These are phyloP conservation scores for Lysiphlebus fabarum DNA, from an alignment of 1,140 invertebrate genomes.

Conservation along the genomic window DNA sequence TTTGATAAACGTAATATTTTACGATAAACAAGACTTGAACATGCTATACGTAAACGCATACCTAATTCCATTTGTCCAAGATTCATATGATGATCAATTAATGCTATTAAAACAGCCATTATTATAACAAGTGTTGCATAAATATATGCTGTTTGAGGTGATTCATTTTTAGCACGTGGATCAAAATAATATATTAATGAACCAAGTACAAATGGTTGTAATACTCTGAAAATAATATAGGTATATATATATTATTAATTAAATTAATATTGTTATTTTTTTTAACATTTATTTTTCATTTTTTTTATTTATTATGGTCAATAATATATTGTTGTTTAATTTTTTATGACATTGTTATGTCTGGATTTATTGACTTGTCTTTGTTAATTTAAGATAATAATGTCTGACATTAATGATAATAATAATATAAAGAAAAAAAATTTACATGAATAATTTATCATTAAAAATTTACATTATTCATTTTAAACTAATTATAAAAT, in stretches of 20 bases:
- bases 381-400: no score
- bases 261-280: constrained; percentile 3
- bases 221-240: constrained; percentile 43
- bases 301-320: not conserved
- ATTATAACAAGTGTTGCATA: constrained; percentile 52
- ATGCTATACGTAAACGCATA: constrained; percentile 57
- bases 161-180: constrained; percentile 29
- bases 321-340: no score
- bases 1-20: constrained; percentile 54
- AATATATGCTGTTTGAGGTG: constrained; percentile 47
- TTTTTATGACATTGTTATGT: no score
- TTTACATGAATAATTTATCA: not conserved
- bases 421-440: no score
- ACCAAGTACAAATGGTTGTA: constrained; percentile 47
- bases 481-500: no score
- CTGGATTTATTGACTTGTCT: no score
- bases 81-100: constrained; percentile 49
- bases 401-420: no score
- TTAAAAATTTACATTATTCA: no score
- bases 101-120: constrained; percentile 43
- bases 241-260: no score
- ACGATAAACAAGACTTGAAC: constrained; percentile 58
- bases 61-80: constrained; percentile 53
- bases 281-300: not conserved
- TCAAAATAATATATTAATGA: constrained; percentile 54